Base-by-base conservation (phyloP, 2,888 invertebrate genomes). In the Tachina lurida region DNA sequence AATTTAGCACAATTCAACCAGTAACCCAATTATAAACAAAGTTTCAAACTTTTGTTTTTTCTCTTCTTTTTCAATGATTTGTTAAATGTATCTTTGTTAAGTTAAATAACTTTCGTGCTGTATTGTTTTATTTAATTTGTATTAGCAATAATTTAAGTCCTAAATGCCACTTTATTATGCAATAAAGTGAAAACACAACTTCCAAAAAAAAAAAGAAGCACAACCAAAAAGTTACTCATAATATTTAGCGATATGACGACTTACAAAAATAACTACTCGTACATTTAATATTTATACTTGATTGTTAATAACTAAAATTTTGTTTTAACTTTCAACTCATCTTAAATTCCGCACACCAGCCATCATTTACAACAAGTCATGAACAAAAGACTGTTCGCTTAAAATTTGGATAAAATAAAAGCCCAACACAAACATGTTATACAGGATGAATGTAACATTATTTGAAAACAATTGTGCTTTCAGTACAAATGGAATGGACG, bases 101-200 rank as follows among this genome's bases (percentile, higher is more conserved):
- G 43, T 52, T 56, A 67, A 76, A 76, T 31, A 31, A 19, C 43
- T 31, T 56, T 49, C 31, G 5, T 71, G 19, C 58, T 62, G 9
- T 52, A 43, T 17, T 22, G 45, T n/a, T 63, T 43, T 41, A n/a
- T 52, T 54, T 17, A 71, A 41, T 15, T 78, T 54, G 31, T 71
- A 70, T 41, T 31, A 62, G 63, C 45, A 45, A 63, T 31, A 65
- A 74, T 39, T 19, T 31, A 60, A 63, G 74, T 84, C 70, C 63
- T 82, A 82, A 85, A 77, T 74, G 77, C 54, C 52, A 78, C 13
- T 78, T 82, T 62, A 65, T 85, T 85, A 65, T 77, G 77, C 62
- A 85, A 85, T 54, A 52, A 45, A 74, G 82, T 60, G 77, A 85
- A 85, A 85, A 78, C 67, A 56, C 67, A 56, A 13, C 22, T 49